Evolutionary conservation across 2,888 invertebrate genomes (phyloP).

Genomic region (Camptogramma bilineatum): DNA sequence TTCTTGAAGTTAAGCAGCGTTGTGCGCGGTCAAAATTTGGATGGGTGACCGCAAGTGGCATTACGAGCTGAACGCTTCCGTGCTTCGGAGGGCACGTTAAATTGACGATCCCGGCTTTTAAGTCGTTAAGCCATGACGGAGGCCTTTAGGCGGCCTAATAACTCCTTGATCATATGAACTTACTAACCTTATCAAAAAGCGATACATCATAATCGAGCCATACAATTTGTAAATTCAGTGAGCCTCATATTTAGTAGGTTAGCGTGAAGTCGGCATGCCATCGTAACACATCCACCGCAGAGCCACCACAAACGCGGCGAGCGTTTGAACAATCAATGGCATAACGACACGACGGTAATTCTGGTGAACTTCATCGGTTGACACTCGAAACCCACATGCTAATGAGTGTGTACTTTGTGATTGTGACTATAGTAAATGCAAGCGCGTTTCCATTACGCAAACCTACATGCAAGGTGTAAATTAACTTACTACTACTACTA

Average conservation of each 20-base stretch:
- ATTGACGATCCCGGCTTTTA: too few species aligned
- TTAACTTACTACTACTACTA: too few species aligned
- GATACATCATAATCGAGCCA: background rate
- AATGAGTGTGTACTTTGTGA: slow-evolving; percentile 30
- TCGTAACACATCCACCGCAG: slow-evolving; percentile 70
- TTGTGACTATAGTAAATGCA: background rate
- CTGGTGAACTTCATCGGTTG: slow-evolving; percentile 52
- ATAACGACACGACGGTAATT: slow-evolving; percentile 61
- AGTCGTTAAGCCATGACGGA: too few species aligned
- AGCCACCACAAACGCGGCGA: slow-evolving; percentile 66
- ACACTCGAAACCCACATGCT: slow-evolving; percentile 40
- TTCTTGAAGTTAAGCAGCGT: too few species aligned
- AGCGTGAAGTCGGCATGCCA: slow-evolving; percentile 59
- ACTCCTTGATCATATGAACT: too few species aligned
- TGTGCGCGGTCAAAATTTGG: too few species aligned
- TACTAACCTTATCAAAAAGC: background rate
- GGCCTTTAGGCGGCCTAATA: too few species aligned
- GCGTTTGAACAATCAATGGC: slow-evolving; percentile 69
- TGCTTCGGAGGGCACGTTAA: too few species aligned
- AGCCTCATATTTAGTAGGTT: slow-evolving; percentile 26
- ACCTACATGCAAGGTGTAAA: too few species aligned
- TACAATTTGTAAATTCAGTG: slow-evolving; percentile 1
- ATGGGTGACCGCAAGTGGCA: too few species aligned
- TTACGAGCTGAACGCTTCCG: too few species aligned
- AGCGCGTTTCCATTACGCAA: too few species aligned